Percentiles rank a stretch among this genome's conserved stretches.
phyloP scores from a whole-genome alignment of 2,888 invertebrate genomes.

The Melipona beecheii region DNA sequence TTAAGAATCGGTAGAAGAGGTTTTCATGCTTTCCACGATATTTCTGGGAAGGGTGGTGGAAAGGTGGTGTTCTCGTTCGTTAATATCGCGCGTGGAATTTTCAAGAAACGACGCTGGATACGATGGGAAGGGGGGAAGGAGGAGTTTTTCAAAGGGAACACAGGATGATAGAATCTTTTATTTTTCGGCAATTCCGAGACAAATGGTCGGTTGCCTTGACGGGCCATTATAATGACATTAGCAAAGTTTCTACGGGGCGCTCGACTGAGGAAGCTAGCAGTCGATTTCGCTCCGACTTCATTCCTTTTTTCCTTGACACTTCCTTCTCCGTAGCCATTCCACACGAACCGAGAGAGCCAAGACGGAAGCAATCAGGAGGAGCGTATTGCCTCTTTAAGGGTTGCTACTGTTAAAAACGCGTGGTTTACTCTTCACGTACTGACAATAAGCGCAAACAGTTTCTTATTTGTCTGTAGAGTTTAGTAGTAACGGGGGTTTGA shows the following conservation, averaged over 20 bases:
- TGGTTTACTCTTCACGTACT: background rate
- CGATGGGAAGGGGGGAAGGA: background rate
- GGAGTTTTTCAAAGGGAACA: conserved; percentile 36
- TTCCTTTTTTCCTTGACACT: conserved; percentile 10
- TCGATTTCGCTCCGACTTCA: conserved; percentile 41
- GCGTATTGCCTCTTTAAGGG: background rate
- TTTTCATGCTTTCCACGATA: background rate
- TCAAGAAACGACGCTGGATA: background rate
- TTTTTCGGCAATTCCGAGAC: conserved; percentile 74
- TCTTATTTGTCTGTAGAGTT: no score
- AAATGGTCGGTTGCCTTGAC: conserved; percentile 67
- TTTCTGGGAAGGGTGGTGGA: background rate
- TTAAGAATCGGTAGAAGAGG: no score
- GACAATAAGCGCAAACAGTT: background rate
- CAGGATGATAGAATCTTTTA: conserved; percentile 61
- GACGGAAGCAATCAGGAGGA: background rate
- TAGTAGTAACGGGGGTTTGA: background rate
- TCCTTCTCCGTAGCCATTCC: background rate
- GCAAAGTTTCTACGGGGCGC: conserved; percentile 61
- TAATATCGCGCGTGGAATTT: background rate
- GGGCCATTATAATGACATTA: conserved; percentile 77
- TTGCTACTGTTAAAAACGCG: background rate
- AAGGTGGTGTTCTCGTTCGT: background rate
- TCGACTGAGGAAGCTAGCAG: conserved; percentile 27
- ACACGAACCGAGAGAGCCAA: background rate